A percentile compares a stretch with the other conserved stretches of the same genome.
These are phyloP conservation scores for Drosophila niveifrons DNA, from an alignment of 2,888 invertebrate species.

Conservation along the genomic window DNA sequence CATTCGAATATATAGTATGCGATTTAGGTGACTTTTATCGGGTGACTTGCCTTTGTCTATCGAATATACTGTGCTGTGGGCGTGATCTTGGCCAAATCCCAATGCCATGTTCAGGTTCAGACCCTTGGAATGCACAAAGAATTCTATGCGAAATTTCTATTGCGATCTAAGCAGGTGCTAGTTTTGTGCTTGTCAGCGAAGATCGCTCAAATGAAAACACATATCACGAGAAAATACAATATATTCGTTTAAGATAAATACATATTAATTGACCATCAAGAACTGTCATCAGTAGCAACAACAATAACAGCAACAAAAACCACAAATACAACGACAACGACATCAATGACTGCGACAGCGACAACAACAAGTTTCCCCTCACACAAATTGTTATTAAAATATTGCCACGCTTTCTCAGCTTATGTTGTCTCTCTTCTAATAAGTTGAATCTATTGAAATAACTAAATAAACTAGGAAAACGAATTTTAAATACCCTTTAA, in stretches of 20 bases:
- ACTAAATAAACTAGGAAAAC: not conserved
- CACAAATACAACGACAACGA: constrained; percentile 25
- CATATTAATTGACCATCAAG: constrained; percentile 69
- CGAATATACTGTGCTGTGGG: not conserved
- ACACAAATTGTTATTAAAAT: constrained; percentile 76
- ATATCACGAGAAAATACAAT: constrained; percentile 26
- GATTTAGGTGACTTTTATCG: constrained; percentile 31
- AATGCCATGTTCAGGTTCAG: constrained; percentile 25
- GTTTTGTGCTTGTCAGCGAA: constrained; percentile 33
- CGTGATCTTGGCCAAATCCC: constrained; percentile 15
- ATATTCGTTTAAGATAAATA: constrained; percentile 54
- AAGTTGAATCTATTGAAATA: constrained; percentile 48
- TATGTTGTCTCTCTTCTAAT: constrained; percentile 41
- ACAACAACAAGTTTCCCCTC: constrained; percentile 49
- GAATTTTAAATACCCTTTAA: constrained; percentile 35
- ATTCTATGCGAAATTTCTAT: constrained; percentile 12
- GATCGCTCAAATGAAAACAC: constrained; percentile 17
- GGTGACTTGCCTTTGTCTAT: constrained; percentile 46
- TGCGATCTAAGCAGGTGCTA: constrained; percentile 42
- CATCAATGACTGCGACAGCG: constrained; percentile 37
- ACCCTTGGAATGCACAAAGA: constrained; percentile 32
- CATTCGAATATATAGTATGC: not conserved
- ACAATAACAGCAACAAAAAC: constrained; percentile 20
- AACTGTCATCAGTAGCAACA: constrained; percentile 61
- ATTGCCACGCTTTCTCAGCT: constrained; percentile 72